A percentile compares a stretch with the other conserved stretches of the same genome.
phyloP scores from a whole-genome alignment of 2,888 invertebrate genomes.

The Pyrrhosoma nymphula region DNA sequence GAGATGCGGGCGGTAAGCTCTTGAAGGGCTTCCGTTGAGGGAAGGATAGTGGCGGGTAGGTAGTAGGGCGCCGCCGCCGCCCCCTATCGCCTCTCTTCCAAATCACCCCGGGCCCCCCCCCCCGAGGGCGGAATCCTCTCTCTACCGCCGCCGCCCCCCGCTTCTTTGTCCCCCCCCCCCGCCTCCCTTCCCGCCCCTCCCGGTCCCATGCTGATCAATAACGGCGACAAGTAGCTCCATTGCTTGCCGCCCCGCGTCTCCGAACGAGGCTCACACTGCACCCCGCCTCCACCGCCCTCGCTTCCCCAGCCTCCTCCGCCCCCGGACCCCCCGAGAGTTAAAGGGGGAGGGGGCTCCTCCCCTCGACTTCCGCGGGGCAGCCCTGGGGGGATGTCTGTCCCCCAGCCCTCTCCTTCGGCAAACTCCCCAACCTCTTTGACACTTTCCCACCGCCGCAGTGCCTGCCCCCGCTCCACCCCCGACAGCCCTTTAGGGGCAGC shows the following conservation, averaged over 20 bases:
- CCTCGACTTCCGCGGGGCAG: too few relatives aligned
- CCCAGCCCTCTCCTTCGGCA: not conserved
- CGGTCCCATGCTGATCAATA: constrained; percentile 24
- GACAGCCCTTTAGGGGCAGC: not conserved
- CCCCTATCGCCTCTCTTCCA: not conserved
- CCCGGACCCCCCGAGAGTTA: not conserved
- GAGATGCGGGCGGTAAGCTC: not conserved
- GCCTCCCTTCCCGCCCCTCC: not conserved
- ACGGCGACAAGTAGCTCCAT: constrained; percentile 36
- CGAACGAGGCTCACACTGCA: not conserved
- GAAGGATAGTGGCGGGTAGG: not conserved
- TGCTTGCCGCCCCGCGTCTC: constrained; percentile 24
- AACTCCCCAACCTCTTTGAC: not conserved
- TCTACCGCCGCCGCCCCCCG: not conserved
- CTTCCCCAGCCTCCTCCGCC: not conserved
- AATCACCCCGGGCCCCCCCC: not conserved
- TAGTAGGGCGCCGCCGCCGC: not conserved
- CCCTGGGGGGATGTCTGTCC: too few relatives aligned
- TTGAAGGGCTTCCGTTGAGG: not conserved
- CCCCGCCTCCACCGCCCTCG: not conserved
- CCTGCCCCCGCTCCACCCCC: not conserved
- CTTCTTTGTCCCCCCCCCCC: not conserved
- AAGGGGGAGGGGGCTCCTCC: not conserved
- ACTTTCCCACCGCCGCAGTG: not conserved
- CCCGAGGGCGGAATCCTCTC: not conserved